phyloP scores from a whole-genome alignment of 1,140 invertebrate species.

The Magallana angulata region DNA sequence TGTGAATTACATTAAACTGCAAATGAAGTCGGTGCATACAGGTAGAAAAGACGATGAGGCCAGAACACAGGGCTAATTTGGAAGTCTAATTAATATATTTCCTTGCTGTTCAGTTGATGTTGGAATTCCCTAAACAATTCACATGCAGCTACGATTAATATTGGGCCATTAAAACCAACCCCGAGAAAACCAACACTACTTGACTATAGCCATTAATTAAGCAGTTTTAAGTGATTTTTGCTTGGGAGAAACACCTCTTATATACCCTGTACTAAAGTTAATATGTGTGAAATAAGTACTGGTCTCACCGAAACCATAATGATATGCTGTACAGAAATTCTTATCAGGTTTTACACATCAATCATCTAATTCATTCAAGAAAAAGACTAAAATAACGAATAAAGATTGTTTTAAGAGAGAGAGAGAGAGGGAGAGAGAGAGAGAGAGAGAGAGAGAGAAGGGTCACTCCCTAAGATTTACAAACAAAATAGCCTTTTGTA shows the following conservation, averaged over 20 bases:
- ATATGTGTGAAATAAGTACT: not conserved
- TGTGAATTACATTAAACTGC: constrained; percentile 35
- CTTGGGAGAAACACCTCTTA: not conserved
- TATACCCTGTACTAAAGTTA: not conserved
- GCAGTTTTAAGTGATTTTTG: not conserved
- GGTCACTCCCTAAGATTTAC: not conserved
- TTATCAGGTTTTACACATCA: too few relatives aligned
- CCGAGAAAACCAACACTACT: not conserved
- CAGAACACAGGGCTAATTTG: not conserved
- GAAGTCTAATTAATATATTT: constrained; percentile 18
- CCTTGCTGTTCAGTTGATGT: not conserved
- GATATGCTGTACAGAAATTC: too few relatives aligned
- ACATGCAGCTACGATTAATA: not conserved
- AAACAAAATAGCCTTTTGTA: constrained; percentile 3
- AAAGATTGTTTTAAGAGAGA: not conserved
- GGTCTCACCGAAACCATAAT: too few relatives aligned
- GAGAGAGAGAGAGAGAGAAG: not conserved
- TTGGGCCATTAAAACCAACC: not conserved
- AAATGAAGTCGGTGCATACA: constrained; percentile 16
- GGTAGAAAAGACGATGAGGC: not conserved
- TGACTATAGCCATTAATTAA: not conserved
- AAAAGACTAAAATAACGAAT: not conserved
- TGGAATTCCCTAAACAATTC: not conserved
- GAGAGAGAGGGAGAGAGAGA: not conserved
- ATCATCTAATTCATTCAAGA: too few relatives aligned